A percentile compares a stretch with the other conserved stretches of the same genome.
These are phyloP conservation scores for Oryctes rhinoceros DNA, from an alignment of 1,140 invertebrate genomes.

Conservation along the genomic window DNA sequence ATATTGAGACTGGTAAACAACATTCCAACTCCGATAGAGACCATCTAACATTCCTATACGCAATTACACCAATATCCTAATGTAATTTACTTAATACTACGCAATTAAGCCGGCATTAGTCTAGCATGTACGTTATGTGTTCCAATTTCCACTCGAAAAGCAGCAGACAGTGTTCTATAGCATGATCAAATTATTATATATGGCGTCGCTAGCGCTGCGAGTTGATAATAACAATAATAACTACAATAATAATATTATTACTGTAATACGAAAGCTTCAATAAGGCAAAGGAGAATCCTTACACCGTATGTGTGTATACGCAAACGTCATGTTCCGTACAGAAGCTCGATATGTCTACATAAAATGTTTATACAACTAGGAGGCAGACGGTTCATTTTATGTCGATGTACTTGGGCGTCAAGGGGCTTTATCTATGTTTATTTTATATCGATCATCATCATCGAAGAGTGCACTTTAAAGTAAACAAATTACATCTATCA, in stretches of 20 bases:
- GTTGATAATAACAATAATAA: constrained; percentile 2
- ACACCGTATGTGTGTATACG: neutral
- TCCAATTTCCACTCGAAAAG: neutral
- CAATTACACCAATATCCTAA: constrained; percentile 15
- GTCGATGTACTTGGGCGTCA: neutral
- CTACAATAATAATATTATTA: too few relatives aligned
- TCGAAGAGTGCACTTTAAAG: neutral
- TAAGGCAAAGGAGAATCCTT: neutral
- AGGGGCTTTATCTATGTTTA: neutral
- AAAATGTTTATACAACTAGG: constrained; percentile 1
- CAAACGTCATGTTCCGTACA: neutral
- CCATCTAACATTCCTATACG: neutral
- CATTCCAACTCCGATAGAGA: too few relatives aligned
- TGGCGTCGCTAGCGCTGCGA: neutral
- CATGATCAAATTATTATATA: neutral
- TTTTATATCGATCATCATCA: constrained; percentile 14
- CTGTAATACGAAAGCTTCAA: too few relatives aligned
- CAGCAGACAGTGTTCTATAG: neutral
- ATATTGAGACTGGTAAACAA: too few relatives aligned
- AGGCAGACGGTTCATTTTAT: neutral
- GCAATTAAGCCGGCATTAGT: neutral
- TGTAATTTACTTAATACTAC: neutral
- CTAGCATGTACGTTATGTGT: neutral
- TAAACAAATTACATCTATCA: neutral
- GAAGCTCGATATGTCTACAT: neutral